phyloP scores from a whole-genome alignment of 2,888 invertebrate species.

The Caenorhabditis auriculariae region DNA sequence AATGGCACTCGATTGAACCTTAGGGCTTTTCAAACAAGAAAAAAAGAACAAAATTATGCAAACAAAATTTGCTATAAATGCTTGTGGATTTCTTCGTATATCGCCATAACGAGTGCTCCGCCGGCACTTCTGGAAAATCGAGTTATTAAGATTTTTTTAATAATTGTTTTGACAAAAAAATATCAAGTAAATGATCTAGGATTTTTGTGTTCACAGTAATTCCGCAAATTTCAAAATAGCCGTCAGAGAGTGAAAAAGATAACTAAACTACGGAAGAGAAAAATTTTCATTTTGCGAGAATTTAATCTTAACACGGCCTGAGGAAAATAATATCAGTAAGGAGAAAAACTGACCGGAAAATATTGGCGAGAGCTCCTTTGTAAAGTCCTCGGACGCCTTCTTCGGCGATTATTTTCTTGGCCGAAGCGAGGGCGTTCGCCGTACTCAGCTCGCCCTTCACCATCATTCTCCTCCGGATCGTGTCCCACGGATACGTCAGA shows the following conservation, averaged over 20 bases:
- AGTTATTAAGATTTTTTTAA: not conserved
- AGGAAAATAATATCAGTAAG: not conserved
- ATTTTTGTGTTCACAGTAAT: not conserved
- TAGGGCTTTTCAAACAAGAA: no score
- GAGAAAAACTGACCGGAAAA: conserved; percentile 28
- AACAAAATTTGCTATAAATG: no score
- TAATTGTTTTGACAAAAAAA: no score
- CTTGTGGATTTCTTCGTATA: conserved; percentile 47
- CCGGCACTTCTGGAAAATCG: conserved; percentile 34
- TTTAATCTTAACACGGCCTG: not conserved
- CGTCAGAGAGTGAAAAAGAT: not conserved
- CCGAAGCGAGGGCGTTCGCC: conserved; percentile 29
- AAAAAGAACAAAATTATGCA: no score
- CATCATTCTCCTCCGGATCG: conserved; percentile 94
- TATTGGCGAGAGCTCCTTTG: conserved; percentile 43
- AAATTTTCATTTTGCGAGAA: not conserved
- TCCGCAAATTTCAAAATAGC: not conserved
- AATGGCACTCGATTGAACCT: no score
- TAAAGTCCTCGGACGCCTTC: conserved; percentile 42
- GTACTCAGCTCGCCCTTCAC: conserved; percentile 77
- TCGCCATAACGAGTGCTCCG: conserved; percentile 46
- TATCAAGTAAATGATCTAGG: not conserved
- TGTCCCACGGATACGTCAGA: conserved; percentile 89
- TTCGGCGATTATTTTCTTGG: conserved; percentile 31
- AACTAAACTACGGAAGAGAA: not conserved